Conservation (phyloP, 2,888 invertebrate species). For the Phytoseiulus persimilis region DNA sequence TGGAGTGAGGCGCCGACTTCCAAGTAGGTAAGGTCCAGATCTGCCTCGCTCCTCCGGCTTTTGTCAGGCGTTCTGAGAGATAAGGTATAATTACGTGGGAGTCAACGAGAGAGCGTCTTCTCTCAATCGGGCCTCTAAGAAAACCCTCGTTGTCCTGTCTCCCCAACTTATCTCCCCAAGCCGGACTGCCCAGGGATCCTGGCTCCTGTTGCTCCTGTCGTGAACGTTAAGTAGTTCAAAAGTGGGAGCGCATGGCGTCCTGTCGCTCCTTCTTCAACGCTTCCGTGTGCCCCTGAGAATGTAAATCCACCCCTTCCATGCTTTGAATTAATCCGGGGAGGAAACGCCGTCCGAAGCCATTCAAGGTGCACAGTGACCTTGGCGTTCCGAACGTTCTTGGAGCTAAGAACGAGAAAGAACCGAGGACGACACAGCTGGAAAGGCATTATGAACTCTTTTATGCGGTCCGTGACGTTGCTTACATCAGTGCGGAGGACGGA, state of each 20-base stretch:
- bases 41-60: background rate
- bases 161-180: background rate
- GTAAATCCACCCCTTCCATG: background rate
- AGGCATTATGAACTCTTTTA: background rate
- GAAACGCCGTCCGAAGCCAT: background rate
- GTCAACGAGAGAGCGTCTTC: background rate
- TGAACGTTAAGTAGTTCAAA: no score
- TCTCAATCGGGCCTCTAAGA: background rate
- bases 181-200: background rate
- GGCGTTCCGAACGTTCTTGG: background rate
- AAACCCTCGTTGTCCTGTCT: background rate
- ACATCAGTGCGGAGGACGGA: background rate
- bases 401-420: background rate
- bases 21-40: no score
- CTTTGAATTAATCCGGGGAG: background rate
- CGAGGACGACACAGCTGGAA: background rate
- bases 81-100: background rate
- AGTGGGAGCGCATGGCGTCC: no score
- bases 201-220: background rate
- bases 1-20: no score
- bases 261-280: no score
- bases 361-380: background rate
- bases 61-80: background rate
- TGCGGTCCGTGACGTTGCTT: background rate
- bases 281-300: background rate